phyloP scores from a whole-genome alignment of 30 jellyfish, hydroid and myxozoan species.

The Aurelia aurita complex sp. Pacific region DNA sequence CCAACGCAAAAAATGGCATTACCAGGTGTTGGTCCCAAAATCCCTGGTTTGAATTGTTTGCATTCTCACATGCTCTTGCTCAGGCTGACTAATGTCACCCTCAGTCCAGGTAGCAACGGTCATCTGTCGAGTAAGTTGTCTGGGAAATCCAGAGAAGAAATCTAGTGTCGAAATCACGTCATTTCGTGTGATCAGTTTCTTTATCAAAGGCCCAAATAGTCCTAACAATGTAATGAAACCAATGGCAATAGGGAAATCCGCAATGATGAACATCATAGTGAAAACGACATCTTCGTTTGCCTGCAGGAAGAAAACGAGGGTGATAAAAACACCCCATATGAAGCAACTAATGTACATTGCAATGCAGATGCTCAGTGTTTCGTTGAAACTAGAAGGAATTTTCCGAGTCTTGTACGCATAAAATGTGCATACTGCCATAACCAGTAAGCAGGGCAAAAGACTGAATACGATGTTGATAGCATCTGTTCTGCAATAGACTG shows the following conservation, averaged over 20 bases:
- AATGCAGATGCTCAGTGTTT: conserved; percentile 75
- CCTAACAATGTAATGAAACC: conserved; percentile 61
- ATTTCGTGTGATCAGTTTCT: background rate
- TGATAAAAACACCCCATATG: conserved; percentile 73
- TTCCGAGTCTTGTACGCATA: conserved; percentile 93
- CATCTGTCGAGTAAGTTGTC: no score
- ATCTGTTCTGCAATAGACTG: conserved; percentile 43
- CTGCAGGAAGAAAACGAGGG: conserved; percentile 16
- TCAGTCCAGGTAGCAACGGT: no score
- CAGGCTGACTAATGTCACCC: no score
- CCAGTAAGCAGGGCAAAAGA: conserved; percentile 60
- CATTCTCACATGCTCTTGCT: no score
- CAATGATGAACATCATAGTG: conserved; percentile 12
- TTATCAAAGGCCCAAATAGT: conserved; percentile 47
- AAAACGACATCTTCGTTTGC: background rate
- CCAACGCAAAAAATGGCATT: no score
- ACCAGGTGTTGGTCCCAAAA: no score
- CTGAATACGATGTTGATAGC: conserved; percentile 51
- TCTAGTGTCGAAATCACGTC: no score
- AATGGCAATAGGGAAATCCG: conserved; percentile 31
- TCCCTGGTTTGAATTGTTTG: no score
- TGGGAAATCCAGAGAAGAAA: no score
- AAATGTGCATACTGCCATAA: conserved; percentile 81
- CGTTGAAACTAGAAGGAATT: conserved; percentile 88
- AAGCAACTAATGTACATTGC: conserved; percentile 91